Evolutionary conservation across 2,888 invertebrate species (phyloP).

Genomic region (Corbicula japonica): DNA sequence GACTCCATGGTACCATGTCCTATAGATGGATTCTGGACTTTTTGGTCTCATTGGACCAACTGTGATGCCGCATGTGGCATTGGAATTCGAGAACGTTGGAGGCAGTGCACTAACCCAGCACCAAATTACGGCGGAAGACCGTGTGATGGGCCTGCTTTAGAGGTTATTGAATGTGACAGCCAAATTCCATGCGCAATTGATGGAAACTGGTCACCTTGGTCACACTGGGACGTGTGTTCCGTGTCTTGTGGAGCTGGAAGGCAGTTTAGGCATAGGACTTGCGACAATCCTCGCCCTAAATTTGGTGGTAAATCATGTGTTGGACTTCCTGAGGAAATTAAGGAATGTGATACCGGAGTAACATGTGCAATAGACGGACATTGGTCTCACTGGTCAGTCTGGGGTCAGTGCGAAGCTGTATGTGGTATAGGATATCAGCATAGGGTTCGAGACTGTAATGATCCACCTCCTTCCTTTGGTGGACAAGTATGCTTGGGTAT

Average conservation of each 20-base stretch:
- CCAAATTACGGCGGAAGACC: conserved; percentile 44
- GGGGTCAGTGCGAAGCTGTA: conserved; percentile 45
- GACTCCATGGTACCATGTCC: conserved; percentile 32
- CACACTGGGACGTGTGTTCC: conserved; percentile 36
- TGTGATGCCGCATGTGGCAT: conserved; percentile 53
- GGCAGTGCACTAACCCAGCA: conserved; percentile 47
- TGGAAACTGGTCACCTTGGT: conserved; percentile 58
- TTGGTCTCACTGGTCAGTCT: conserved; percentile 55
- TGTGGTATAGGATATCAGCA: conserved; percentile 51
- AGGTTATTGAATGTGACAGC: conserved; percentile 41
- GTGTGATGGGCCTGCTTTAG: conserved; percentile 44
- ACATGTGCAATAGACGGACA: conserved; percentile 49
- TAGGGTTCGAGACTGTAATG: conserved; percentile 46
- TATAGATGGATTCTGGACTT: conserved; percentile 48
- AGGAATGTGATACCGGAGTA: conserved; percentile 34
- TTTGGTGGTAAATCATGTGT: conserved; percentile 50
- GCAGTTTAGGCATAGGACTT: conserved; percentile 35
- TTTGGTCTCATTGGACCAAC: conserved; percentile 47
- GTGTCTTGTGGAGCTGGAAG: conserved; percentile 44
- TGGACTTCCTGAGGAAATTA: conserved; percentile 38
- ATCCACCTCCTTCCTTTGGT: conserved; percentile 58
- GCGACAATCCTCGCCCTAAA: conserved; percentile 50
- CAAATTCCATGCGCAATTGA: conserved; percentile 39
- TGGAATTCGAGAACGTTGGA: conserved; percentile 27
- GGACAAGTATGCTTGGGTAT: conserved; percentile 50